Conservation (phyloP, 53 echinoderm and acorn worm species). For the Henricia sp. region DNA sequence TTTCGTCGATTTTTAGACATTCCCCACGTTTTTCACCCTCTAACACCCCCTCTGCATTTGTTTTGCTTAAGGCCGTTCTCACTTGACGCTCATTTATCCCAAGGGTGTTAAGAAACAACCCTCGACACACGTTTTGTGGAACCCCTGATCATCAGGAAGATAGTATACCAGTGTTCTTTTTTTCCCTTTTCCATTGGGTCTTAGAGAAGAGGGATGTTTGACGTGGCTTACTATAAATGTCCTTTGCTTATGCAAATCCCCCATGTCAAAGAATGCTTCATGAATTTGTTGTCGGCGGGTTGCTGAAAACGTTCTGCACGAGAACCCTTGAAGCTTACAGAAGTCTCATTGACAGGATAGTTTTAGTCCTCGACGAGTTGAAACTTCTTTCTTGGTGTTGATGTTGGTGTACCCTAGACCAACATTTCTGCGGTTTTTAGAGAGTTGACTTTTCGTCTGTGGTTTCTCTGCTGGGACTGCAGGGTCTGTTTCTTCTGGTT, state of each 20-base stretch:
- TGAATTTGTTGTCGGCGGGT: neutral
- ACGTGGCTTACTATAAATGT: conserved; percentile 52
- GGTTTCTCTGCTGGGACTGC: no score
- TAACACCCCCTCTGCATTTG: neutral
- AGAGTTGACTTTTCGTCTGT: no score
- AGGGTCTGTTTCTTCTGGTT: no score
- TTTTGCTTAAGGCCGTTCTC: conserved; percentile 36
- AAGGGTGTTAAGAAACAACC: conserved; percentile 33
- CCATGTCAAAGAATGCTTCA: conserved; percentile 59
- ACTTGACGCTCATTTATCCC: conserved; percentile 36
- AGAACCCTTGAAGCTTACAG: no score
- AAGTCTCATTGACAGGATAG: no score
- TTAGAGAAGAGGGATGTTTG: neutral
- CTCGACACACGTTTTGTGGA: neutral
- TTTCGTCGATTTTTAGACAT: neutral
- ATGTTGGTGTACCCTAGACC: no score
- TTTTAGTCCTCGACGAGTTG: no score
- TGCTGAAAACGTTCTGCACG: neutral
- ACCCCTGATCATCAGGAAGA: conserved; percentile 22
- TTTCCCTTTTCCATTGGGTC: neutral
- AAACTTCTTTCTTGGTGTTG: no score
- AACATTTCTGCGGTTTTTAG: no score
- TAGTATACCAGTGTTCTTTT: conserved; percentile 7
- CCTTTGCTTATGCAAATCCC: conserved; percentile 63
- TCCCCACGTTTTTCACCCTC: neutral